Evolutionary conservation across 2,888 invertebrate species (phyloP).

Genomic region (Trachelus troglodyta): DNA sequence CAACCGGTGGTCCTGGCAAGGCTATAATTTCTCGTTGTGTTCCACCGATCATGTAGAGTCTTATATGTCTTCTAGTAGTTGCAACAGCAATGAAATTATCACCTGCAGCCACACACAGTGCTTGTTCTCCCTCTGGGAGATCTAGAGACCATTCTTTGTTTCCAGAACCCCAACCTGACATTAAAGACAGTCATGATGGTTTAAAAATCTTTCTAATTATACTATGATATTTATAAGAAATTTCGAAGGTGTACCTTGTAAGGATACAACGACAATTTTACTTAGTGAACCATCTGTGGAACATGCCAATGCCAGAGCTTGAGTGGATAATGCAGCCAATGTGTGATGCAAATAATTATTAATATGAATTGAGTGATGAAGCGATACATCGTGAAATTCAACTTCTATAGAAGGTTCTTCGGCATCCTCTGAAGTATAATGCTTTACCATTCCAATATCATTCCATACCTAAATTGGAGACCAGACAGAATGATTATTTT

Average conservation of each 20-base stretch:
- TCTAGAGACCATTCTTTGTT: conserved; percentile 89
- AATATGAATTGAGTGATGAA: conserved; percentile 91
- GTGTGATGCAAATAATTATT: conserved; percentile 87
- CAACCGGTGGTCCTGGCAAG: conserved; percentile 79
- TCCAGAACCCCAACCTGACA: conserved; percentile 69
- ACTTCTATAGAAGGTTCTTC: conserved; percentile 78
- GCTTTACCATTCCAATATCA: conserved; percentile 88
- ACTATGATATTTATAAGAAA: neutral
- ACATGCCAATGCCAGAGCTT: conserved; percentile 83
- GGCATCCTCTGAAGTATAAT: conserved; percentile 80
- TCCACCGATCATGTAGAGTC: conserved; percentile 89
- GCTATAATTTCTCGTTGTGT: conserved; percentile 84
- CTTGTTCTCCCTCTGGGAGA: conserved; percentile 83
- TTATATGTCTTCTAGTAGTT: conserved; percentile 78
- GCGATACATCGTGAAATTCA: conserved; percentile 92
- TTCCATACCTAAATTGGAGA: conserved; percentile 81
- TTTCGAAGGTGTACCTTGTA: conserved; percentile 48
- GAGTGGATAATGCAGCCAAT: conserved; percentile 86
- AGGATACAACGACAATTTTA: conserved; percentile 62
- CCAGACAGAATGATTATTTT: neutral
- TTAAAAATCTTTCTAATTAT: neutral
- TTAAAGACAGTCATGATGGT: neutral
- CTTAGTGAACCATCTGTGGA: conserved; percentile 71
- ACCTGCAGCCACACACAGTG: conserved; percentile 74
- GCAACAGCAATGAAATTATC: conserved; percentile 82